Evolutionary conservation across 2,113 vertebrate genomes (phyloP), one percentile per base, ranked within the genome.

Genomic region (Ciconia stormi): DNA sequence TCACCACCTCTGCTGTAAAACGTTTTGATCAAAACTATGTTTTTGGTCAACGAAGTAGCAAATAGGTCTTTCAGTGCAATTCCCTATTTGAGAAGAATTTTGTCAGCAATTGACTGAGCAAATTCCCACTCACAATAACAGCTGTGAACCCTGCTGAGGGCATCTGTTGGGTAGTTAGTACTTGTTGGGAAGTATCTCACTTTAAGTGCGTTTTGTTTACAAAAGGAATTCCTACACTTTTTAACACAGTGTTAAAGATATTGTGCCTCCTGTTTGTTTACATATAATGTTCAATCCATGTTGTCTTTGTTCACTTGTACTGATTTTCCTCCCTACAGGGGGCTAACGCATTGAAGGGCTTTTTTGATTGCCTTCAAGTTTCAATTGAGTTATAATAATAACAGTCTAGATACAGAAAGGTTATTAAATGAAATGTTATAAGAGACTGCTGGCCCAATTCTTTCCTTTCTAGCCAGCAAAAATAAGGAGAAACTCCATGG

Each of bases 111-210:
- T 80, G 97, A 79, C 92, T 96, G 93, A 93, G 87, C 79, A 67
- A 96, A 94, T 90, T 84, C 81, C 69, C 61, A 63, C 89, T 94
- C 69, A 26, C 72, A 91, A 2, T 40, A 89, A 82, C 95, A 98
- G 96, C 96, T 97, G 92, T 87, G 93, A 95, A 95, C 93, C 97
- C 97, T 63, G 97, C 97, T 97, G 96, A 94, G 97, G 95, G 94
- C 96, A 97, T 95, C 96, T 97, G 97, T 44, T 85, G 84, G 72
- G 82, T 87, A 71, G 87, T 97, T 95, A 96, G 90, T 95, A 87
- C 76, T 97, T 67, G 61, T 94, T 93, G 93, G 89, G 79, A 96
- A 97, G 88, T 38, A 78, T 84, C 91, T 66, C 0, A 0, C 79
- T 96, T 89, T 77, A 90, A 94, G 84, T 89, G 95, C 70, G 72